Base-by-base conservation (phyloP, 2,888 invertebrate species). In the Leptinotarsa tumamoca region DNA sequence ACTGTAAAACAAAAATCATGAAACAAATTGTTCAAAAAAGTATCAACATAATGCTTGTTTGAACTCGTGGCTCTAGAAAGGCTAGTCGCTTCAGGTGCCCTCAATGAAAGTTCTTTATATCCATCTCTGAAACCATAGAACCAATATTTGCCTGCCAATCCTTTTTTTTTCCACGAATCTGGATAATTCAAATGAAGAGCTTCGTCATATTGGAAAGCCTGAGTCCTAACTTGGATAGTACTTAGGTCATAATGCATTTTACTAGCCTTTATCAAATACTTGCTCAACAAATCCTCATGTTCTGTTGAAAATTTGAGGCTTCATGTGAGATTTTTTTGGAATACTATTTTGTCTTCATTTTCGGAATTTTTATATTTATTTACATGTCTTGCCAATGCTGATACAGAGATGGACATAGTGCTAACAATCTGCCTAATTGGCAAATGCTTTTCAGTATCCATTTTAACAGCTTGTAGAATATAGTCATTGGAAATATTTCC, bases 181-280 rank as follows among this genome's bases (percentile, higher is more conserved):
- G 27, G 61, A 27, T 61, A 27, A 23, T 61, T 61, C 61, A 61
- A 27, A 61, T 61, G 23, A 15, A 61, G 61, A 61, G 61, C 27
- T 33, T 76, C 73, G 21, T 54, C 67, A 15, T 66, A 68, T 68
- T 70, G 70, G 51, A 67, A 73, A 15, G 71, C 71, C 21, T 73
- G 73, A 54, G 73, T 73, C 43, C 73, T 14, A n/a, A 67, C 67
- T 58, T 73, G 70, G 51, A 72, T 18, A 23, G 49, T 70, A 50
- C 66, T 72, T n/a, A 73, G 51, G 18, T 71, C 68, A 73, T 73
- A 73, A 71, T 73, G 73, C 73, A 73, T 76, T 52, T 70, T 72
- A 51, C 67, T 72, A 67, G 72, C 67, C 15, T 72, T 76, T 18
- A 54, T 71, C 51, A 76, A 76, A 49, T 74, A 79, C 33, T 74